Percentiles rank a stretch among this genome's conserved stretches.
Conservation (phyloP, 2,888 invertebrate species). For the Poecilobothrus nobilitatus region DNA sequence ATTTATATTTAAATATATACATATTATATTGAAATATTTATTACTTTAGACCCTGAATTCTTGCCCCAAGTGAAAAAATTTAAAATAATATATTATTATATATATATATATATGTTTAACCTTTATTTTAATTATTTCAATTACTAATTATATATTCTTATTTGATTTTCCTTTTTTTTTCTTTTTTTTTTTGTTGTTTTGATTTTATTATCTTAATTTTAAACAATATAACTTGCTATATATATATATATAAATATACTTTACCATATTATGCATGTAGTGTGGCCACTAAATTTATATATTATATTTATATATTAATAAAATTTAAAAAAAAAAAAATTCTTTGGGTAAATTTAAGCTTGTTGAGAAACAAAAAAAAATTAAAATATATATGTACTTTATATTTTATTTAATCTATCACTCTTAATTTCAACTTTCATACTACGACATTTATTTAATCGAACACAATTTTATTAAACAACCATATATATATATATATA, state of each 20-base stretch:
- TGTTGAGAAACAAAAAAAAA: too few relatives aligned
- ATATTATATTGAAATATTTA: too few relatives aligned
- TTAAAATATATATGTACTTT: too few relatives aligned
- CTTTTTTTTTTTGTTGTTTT: slow-evolving; percentile 16
- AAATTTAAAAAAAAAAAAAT: background rate
- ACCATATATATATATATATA: too few relatives aligned
- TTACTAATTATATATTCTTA: background rate
- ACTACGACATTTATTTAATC: too few relatives aligned
- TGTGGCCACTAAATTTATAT: slow-evolving; percentile 1
- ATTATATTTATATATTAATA: background rate
- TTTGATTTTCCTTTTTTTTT: slow-evolving; percentile 9
- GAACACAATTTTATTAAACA: too few relatives aligned
- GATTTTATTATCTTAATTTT: slow-evolving; percentile 17
- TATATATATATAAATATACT: background rate
- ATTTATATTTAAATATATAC: too few relatives aligned
- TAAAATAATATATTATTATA: too few relatives aligned
- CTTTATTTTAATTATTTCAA: background rate
- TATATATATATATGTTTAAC: too few relatives aligned
- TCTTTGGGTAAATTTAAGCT: too few relatives aligned
- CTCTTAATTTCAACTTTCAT: too few relatives aligned
- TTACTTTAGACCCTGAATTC: background rate
- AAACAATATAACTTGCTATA: slow-evolving; percentile 5
- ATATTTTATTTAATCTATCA: too few relatives aligned
- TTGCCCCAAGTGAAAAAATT: background rate
- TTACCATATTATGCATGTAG: background rate